A percentile compares a stretch with the other conserved stretches of the same genome.
Evolutionary conservation across 1,140 invertebrate species (phyloP).

Genomic region (Gryllus bimaculatus): DNA sequence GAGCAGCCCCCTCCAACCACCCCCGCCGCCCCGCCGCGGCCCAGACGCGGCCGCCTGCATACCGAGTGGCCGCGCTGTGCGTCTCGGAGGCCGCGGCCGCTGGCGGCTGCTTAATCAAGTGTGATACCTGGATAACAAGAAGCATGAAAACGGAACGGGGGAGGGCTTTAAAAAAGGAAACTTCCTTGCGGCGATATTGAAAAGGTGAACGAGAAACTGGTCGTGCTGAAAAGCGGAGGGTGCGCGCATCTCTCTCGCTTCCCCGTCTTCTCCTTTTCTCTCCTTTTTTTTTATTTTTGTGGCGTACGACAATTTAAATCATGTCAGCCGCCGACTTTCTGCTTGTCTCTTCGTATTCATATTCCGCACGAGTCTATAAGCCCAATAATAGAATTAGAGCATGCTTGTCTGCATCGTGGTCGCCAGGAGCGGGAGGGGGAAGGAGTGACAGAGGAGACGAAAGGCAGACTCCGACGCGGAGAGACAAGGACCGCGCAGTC

Average conservation of each 20-base stretch:
- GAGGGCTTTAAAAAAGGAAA: not conserved
- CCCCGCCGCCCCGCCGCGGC: too few relatives aligned
- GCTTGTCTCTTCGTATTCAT: not conserved
- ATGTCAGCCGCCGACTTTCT: not conserved
- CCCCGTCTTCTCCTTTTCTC: not conserved
- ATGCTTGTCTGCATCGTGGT: not conserved
- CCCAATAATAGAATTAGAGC: not conserved
- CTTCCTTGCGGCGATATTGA: not conserved
- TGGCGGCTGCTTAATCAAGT: not conserved
- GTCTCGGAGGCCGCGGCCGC: not conserved
- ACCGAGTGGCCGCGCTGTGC: too few relatives aligned
- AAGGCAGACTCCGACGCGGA: too few relatives aligned
- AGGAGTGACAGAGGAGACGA: too few relatives aligned
- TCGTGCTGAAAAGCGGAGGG: not conserved
- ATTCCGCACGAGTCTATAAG: not conserved
- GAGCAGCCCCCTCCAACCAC: too few relatives aligned
- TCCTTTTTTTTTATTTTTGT: not conserved
- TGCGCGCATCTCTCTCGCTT: not conserved
- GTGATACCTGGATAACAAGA: not conserved
- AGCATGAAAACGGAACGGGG: not conserved
- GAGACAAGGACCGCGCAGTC: not conserved
- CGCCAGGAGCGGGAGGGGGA: too few relatives aligned
- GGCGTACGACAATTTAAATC: not conserved
- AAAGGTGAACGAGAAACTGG: not conserved
- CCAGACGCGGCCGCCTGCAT: too few relatives aligned